phyloP scores from a whole-genome alignment of 2,113 vertebrate genomes.

The Malurus elegans region DNA sequence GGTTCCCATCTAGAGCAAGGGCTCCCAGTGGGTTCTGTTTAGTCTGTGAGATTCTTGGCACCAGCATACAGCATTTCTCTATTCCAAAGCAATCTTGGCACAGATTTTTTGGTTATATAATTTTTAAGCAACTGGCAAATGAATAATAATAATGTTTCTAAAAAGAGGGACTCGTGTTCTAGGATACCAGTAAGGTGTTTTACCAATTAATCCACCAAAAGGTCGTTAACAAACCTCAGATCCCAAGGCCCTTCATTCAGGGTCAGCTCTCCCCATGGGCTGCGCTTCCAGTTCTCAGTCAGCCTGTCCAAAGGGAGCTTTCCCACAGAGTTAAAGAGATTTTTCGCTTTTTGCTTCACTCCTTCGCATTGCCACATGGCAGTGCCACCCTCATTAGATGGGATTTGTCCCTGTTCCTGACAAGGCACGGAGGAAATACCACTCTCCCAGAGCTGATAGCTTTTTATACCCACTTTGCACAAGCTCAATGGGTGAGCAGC shows the following conservation, averaged over 20 bases:
- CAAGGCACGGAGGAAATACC: background rate
- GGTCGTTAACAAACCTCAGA: background rate
- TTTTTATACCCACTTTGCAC: conserved; percentile 3
- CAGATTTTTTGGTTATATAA: background rate
- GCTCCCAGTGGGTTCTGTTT: conserved; percentile 44
- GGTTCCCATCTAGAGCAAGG: background rate
- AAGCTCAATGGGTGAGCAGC: background rate
- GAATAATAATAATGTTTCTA: background rate
- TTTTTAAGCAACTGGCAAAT: conserved; percentile 15
- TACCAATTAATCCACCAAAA: conserved; percentile 36
- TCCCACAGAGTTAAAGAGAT: background rate
- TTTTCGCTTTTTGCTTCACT: background rate
- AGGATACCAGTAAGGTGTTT: conserved; percentile 21
- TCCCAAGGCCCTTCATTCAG: conserved; percentile 13
- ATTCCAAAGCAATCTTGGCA: conserved; percentile 38
- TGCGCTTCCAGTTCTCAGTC: background rate
- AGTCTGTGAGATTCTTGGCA: conserved; percentile 33
- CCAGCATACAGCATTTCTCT: background rate
- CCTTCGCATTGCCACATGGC: background rate
- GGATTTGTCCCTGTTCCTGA: background rate
- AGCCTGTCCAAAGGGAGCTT: background rate
- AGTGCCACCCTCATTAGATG: conserved; percentile 31
- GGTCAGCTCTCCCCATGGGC: background rate
- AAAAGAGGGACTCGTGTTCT: background rate
- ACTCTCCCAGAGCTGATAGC: background rate